Evolutionary conservation across 2,888 invertebrate species (phyloP), one percentile per base, ranked within the genome.

Genomic region (Eurois occulta): DNA sequence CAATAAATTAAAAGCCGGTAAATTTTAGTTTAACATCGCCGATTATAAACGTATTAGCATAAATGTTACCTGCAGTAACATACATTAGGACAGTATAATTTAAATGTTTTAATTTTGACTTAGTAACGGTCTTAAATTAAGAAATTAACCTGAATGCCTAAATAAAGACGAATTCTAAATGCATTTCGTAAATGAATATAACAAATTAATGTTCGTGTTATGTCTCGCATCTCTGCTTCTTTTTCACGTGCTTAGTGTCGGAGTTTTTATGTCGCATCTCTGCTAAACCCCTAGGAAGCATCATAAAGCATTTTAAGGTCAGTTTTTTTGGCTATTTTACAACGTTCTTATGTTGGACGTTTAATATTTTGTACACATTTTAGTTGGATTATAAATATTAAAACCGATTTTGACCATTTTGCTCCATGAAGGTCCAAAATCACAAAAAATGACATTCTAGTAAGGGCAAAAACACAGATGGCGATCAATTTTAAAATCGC

Each of bases 11-110:
- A 69, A 48, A 52, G 52, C 28, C 52, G 48, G 60, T 70, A 35
- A 35, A 60, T 81, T 72, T 77, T 32, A 66, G 52, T 80, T 75
- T 48, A 72, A 72, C 21, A 35, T 21, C 52, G 55, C 32, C 64
- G 43, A 75, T 76, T 76, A 81, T 46, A 66, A 76, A 46, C 8
- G 11, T 18, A 81, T 80, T 46, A 52, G 77, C 66, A 67, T 67
- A 48, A 52, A 80, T 21, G 43, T 41, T 48, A 32, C 48, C n/a
- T 58, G 46, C 46, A n/a, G 55, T 32, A 62, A 62, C 62, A 35
- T 21, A 46, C 28, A 38, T 65, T 55, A 11, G 35, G 35, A 35
- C 11, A 21, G 11, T 32, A 5, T 5, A 67, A 62, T 66, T 75
- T 46, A 32, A 75, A 65, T 41, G 35, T 52, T 5, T 21, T 8